Conservation (phyloP, 92 coral and sea anemone genomes). For the Phenganax stokvisi region DNA sequence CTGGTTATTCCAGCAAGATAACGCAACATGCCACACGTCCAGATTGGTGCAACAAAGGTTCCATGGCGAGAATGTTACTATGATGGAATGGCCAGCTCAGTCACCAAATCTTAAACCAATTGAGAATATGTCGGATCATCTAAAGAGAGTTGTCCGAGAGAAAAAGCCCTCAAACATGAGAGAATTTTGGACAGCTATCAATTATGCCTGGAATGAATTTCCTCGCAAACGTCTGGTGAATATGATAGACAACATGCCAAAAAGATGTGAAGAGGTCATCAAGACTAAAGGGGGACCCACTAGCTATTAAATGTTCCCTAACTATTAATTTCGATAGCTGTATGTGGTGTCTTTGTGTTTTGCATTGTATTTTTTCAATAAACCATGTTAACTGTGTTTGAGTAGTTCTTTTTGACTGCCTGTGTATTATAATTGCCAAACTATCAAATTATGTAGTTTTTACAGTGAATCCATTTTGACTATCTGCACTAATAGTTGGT, state of each 20-base stretch:
- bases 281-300: neutral
- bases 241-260: neutral
- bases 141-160: neutral
- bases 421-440: no score
- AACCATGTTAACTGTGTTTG: no score
- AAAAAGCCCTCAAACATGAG: neutral
- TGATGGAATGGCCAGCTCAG: constrained; percentile 4
- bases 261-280: neutral
- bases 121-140: constrained; percentile 2
- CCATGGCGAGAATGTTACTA: neutral
- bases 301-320: neutral
- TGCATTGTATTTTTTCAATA: no score
- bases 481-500: no score
- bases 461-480: no score
- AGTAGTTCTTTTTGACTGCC: no score
- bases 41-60: neutral
- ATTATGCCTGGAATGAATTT: neutral
- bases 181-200: neutral
- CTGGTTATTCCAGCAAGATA: constrained; percentile 18
- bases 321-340: neutral
- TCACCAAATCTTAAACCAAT: constrained; percentile 7
- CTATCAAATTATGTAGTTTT: no score
- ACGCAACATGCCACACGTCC: constrained; percentile 14
- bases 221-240: neutral
- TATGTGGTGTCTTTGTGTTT: no score